phyloP scores from a whole-genome alignment of 2,888 invertebrate species.

The Xanthia icteritia region DNA sequence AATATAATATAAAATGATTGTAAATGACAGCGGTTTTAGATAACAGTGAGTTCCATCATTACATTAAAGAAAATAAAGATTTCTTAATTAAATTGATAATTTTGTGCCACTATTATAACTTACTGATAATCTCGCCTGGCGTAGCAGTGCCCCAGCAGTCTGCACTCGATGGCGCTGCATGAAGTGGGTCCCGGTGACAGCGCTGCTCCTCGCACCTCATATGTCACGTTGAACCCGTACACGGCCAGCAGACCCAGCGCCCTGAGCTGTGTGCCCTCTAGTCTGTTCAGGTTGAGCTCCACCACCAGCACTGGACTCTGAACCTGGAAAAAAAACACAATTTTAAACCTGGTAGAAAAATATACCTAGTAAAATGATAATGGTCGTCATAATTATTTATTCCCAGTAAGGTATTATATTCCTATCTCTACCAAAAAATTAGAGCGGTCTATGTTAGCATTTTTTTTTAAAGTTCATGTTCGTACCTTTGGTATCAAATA shows the following conservation, averaged over 20 bases:
- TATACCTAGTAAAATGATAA: not conserved
- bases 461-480: not conserved
- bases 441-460: not conserved
- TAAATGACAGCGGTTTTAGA: not conserved
- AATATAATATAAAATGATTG: too few relatives aligned
- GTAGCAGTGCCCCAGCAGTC: slow-evolving; percentile 96
- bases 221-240: slow-evolving; percentile 98
- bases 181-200: slow-evolving; percentile 89
- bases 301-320: slow-evolving; percentile 94
- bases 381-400: not conserved
- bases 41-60: not conserved
- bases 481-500: not conserved
- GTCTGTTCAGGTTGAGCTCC: slow-evolving; percentile 92
- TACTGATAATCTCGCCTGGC: slow-evolving; percentile 93
- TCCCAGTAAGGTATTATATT: not conserved
- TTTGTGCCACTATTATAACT: slow-evolving; percentile 78
- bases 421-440: not conserved
- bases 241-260: slow-evolving; percentile 95
- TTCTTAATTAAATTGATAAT: not conserved
- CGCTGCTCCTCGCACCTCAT: slow-evolving; percentile 92
- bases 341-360: not conserved
- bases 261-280: slow-evolving; percentile 95
- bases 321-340: slow-evolving; percentile 79
- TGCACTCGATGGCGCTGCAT: slow-evolving; percentile 95
- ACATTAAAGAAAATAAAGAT: too few relatives aligned